Base-by-base conservation (phyloP, 2,113 vertebrate species). In the Accipiter cooperii region DNA sequence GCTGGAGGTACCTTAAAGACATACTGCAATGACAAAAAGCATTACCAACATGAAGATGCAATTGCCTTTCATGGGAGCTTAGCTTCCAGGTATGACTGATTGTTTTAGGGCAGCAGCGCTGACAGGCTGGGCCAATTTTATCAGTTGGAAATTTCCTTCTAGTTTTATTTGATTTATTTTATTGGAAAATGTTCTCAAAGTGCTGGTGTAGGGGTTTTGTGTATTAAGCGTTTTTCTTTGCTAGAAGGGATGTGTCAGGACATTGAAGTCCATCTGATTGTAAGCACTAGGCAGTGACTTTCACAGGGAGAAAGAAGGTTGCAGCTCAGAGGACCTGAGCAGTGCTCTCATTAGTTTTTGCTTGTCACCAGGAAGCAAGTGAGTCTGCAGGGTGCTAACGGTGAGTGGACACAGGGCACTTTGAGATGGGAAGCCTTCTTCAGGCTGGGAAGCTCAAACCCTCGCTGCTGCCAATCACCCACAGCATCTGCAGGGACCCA, bases 71-170 rank as follows among this genome's bases (percentile, higher is more conserved):
- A 69, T 84, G 79, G 57, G 33, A 95, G 89, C 84, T 95, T 93
- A 93, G 84, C 95, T 95, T 79, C 90, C 74, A 95, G 96, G 96
- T 97, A 92, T 95, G 96, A 95, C 80, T 95, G 92, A 97, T 92
- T 90, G 94, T 88, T 96, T 90, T n/a, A 94, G 86, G 78, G 52
- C 93, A 94, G 81, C 90, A 89, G 76, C n/a, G 51, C 52, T 96
- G 90, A 78, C 90, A 91, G 82, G 4, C 74, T 87, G 49, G 44
- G 55, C 68, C 66, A 89, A n/a, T 93, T 96, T 96, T 84, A 87
- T 92, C 75, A 26, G 68, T 6, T 63, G 83, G 57, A 93, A 96
- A 64, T 82, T 92, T 95, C 69, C 42, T 26, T 95, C 49, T 55
- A 36, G 81, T 94, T 96, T 89, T n/a, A 87, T 95, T 82, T 89